Percentiles rank a stretch among this genome's conserved stretches.
phyloP scores from a whole-genome alignment of 2,797 vertebrate genomes.

The Cynopterus sphinx region DNA sequence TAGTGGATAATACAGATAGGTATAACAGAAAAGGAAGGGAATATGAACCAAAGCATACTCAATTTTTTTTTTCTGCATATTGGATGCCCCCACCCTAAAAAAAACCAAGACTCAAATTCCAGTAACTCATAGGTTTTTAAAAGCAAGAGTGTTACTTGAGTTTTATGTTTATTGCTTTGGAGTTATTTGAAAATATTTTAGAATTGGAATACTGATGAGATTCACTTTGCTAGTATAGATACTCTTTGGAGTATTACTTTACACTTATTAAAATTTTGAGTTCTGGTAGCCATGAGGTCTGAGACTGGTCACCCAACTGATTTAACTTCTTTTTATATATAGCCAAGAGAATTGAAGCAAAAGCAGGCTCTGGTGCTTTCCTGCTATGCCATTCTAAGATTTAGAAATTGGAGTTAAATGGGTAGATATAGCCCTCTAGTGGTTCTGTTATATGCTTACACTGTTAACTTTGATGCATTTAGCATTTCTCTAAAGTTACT shows the following conservation, averaged over 20 bases:
- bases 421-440: constrained; percentile 54
- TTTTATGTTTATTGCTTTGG: neutral
- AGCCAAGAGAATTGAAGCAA: neutral
- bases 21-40: neutral
- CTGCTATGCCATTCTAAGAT: neutral
- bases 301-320: neutral
- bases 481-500: neutral
- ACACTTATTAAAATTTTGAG: neutral
- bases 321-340: neutral
- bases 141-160: neutral
- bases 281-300: neutral
- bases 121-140: neutral
- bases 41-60: neutral
- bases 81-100: neutral
- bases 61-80: neutral
- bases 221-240: neutral
- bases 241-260: neutral
- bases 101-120: neutral
- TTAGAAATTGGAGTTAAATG: neutral
- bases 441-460: neutral
- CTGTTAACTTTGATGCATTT: neutral
- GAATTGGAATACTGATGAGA: neutral
- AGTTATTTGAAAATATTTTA: neutral
- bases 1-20: neutral
- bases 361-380: neutral